A percentile compares a stretch with the other conserved stretches of the same genome.
Evolutionary conservation across 1,140 invertebrate species (phyloP).

Genomic region (Sycobia sp.): DNA sequence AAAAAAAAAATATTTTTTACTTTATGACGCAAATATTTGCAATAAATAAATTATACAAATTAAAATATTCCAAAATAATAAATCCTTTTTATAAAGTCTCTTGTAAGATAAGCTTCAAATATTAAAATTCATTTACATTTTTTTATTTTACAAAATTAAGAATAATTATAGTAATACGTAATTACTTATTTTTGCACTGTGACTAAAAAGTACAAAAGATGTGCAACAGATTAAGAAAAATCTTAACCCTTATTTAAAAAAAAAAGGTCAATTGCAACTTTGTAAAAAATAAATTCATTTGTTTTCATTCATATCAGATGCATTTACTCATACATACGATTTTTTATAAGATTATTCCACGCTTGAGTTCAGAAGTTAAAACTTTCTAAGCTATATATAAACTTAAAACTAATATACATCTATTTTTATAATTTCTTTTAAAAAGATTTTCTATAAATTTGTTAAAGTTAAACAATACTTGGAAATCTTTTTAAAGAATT

Average conservation of each 20-base stretch:
- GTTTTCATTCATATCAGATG: too few relatives aligned
- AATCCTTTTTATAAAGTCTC: constrained; percentile 22
- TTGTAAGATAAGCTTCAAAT: constrained; percentile 25
- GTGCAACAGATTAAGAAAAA: too few relatives aligned
- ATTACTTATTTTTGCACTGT: constrained; percentile 14
- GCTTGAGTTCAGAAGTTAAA: constrained; percentile 27
- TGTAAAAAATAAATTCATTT: neutral
- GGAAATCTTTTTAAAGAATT: constrained; percentile 16
- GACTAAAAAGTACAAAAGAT: constrained; percentile 18
- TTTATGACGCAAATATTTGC: constrained; percentile 11
- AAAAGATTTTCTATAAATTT: constrained; percentile 17
- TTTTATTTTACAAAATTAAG: constrained; percentile 8
- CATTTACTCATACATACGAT: too few relatives aligned
- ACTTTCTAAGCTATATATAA: constrained; percentile 5
- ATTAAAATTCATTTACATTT: neutral
- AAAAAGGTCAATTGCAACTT: neutral
- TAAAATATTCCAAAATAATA: constrained; percentile 34
- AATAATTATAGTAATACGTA: constrained; percentile 24
- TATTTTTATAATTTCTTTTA: constrained; percentile 5
- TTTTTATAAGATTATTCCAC: neutral
- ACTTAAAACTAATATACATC: constrained; percentile 11
- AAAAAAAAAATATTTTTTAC: too few relatives aligned
- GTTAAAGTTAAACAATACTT: constrained; percentile 25
- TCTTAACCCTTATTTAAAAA: too few relatives aligned
- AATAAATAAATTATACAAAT: constrained; percentile 25